Conservation (phyloP, 2,888 invertebrate species). For the Osmoderma eremita region DNA sequence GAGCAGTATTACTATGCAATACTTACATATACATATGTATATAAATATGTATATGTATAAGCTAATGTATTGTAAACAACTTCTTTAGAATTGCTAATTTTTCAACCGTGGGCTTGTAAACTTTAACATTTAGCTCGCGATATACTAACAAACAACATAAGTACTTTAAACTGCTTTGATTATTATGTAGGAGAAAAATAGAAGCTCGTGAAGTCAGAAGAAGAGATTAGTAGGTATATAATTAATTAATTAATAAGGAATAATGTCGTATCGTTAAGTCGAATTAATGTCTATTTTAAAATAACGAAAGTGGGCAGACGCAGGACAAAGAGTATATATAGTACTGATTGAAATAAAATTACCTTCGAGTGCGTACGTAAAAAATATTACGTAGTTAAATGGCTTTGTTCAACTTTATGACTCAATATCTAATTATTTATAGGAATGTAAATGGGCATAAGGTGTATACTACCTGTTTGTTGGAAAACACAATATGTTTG, state of each 20-base stretch:
- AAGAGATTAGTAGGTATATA: background rate
- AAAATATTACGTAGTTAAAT: constrained; percentile 14
- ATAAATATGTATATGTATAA: constrained; percentile 1
- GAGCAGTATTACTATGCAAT: background rate
- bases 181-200: constrained; percentile 1
- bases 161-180: background rate
- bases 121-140: constrained; percentile 28
- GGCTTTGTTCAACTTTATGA: constrained; percentile 27
- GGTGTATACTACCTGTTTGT: constrained; percentile 26
- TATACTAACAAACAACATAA: background rate
- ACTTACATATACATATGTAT: background rate
- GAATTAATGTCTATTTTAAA: constrained; percentile 19
- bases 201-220: background rate
- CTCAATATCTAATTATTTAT: constrained; percentile 31
- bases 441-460: constrained; percentile 15
- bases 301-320: background rate
- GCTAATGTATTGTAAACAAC: background rate
- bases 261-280: constrained; percentile 5
- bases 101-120: constrained; percentile 29
- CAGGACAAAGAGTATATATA: background rate
- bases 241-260: constrained; percentile 17
- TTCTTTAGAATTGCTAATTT: constrained; percentile 32
- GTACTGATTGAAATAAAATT: constrained; percentile 14
- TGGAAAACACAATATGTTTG: background rate
- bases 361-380: constrained; percentile 7